Conservation (phyloP, 2,888 invertebrate genomes). For the Chrysina gloriosa region DNA sequence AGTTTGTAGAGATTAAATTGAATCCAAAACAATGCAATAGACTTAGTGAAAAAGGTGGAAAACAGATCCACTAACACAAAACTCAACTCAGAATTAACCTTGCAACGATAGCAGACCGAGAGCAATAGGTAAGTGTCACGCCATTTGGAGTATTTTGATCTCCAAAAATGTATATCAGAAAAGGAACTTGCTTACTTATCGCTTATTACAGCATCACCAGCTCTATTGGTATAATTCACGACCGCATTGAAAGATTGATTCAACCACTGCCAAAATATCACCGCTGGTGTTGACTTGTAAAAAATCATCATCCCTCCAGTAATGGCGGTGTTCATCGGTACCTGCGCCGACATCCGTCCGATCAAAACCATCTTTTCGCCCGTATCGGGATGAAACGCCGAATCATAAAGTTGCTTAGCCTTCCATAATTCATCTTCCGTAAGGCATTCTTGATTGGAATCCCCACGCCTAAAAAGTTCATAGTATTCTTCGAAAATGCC, state of each 20-base stretch:
- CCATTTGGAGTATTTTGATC: too few relatives aligned
- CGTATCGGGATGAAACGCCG: constrained; percentile 98
- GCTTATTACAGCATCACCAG: constrained; percentile 79
- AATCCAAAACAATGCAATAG: too few relatives aligned
- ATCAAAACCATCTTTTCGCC: constrained; percentile 94
- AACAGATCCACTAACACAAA: not conserved
- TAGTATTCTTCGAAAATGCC: not conserved
- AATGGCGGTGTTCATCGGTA: constrained; percentile 96
- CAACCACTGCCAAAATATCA: constrained; percentile 95
- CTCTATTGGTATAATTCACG: constrained; percentile 97
- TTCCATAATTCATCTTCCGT: constrained; percentile 88
- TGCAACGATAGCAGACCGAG: too few relatives aligned
- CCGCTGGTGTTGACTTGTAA: constrained; percentile 91
- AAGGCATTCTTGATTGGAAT: constrained; percentile 64
- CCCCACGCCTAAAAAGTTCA: constrained; percentile 40
- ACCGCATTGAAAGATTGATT: constrained; percentile 97
- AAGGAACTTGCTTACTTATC: constrained; percentile 67
- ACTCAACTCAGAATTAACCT: not conserved
- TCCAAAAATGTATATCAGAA: too few relatives aligned
- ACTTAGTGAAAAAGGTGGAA: not conserved
- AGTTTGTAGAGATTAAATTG: too few relatives aligned
- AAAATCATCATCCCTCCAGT: constrained; percentile 98
- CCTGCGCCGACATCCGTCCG: constrained; percentile 98
- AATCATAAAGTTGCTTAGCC: constrained; percentile 95
- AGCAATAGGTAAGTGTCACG: too few relatives aligned